Conservation (phyloP, 2,113 vertebrate species). For the Parus major region DNA sequence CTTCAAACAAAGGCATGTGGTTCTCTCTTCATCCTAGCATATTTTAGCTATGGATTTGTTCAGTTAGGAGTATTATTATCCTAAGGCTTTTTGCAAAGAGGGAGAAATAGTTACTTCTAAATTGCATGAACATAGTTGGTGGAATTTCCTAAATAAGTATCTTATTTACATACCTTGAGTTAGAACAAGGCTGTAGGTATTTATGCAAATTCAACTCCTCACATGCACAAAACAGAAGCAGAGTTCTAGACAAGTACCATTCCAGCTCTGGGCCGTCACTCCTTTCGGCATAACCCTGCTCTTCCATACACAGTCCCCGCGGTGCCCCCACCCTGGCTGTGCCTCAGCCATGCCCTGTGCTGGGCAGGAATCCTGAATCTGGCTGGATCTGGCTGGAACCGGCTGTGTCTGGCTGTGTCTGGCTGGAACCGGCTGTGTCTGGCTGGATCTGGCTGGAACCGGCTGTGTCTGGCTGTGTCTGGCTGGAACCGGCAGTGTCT, state of each 20-base stretch:
- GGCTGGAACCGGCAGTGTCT: not conserved
- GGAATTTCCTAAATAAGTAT: not conserved
- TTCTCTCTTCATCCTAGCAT: not conserved
- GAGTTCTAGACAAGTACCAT: not conserved
- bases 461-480: not conserved
- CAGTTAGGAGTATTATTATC: not conserved
- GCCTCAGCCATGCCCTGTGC: accelerated
- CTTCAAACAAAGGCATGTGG: not conserved
- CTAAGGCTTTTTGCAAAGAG: not conserved
- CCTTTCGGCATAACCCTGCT: not conserved
- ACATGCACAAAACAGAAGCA: not conserved
- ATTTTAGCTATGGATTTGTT: not conserved
- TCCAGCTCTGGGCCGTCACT: not conserved
- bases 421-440: not conserved
- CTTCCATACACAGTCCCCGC: accelerated
- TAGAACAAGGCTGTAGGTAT: not conserved
- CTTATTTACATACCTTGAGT: not conserved
- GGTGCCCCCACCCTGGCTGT: accelerated
- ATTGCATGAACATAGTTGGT: not conserved
- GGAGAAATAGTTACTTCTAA: not conserved
- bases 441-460: not conserved
- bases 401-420: no score
- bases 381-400: no score
- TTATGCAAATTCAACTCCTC: not conserved
- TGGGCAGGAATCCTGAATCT: accelerated